A percentile compares a stretch with the other conserved stretches of the same genome.
phyloP scores from a whole-genome alignment of 2,797 vertebrate genomes.

The Myiothlypis chrysogaster region DNA sequence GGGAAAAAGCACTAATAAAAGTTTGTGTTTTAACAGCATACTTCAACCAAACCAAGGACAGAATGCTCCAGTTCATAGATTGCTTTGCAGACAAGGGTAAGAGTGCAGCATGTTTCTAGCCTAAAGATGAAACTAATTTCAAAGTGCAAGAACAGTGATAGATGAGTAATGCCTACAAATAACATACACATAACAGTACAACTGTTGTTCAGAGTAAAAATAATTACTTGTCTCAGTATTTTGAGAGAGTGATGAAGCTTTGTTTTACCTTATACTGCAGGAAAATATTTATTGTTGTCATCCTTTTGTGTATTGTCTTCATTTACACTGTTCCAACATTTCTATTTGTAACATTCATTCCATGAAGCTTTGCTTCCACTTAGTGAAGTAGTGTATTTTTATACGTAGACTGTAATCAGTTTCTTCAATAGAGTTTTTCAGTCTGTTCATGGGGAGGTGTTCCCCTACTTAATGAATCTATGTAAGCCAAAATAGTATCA shows the following conservation, averaged over 20 bases:
- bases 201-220: neutral
- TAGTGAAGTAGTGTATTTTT: neutral
- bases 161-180: neutral
- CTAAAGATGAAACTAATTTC: neutral
- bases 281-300: neutral
- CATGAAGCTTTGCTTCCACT: conserved; percentile 61
- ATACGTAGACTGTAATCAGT: neutral
- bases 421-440: neutral
- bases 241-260: neutral
- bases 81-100: conserved; percentile 90
- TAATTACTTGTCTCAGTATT: neutral
- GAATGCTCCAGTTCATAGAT: conserved; percentile 81
- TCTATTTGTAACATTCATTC: conserved; percentile 64
- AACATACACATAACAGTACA: neutral
- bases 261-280: neutral
- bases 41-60: conserved; percentile 89
- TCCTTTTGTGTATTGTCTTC: conserved; percentile 48
- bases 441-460: neutral
- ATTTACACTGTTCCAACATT: conserved; percentile 51
- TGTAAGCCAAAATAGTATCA: neutral
- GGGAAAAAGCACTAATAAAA: neutral
- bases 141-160: neutral
- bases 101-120: neutral
- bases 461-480: neutral
- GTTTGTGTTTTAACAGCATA: conserved; percentile 75